Conservation (phyloP, 2,113 vertebrate species). For the Stigmatopora nigra region DNA sequence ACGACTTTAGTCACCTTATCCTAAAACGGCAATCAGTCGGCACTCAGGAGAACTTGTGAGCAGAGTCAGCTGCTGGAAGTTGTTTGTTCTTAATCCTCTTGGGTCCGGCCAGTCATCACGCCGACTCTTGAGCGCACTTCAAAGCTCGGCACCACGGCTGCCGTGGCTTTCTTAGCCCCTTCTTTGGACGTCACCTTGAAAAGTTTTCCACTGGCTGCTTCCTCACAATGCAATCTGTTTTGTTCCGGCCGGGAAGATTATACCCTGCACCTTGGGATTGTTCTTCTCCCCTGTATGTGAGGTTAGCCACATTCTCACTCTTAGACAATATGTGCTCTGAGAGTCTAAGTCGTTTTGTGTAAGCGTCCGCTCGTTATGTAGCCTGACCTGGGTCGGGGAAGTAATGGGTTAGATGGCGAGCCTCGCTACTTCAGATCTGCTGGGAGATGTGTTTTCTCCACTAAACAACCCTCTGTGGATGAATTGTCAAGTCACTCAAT, state of each 20-base stretch:
- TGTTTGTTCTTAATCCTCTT: constrained; percentile 53
- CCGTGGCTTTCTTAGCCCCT: constrained; percentile 41
- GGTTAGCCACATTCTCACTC: constrained; percentile 51
- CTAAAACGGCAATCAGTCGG: constrained; percentile 40
- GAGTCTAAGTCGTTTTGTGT: constrained; percentile 21
- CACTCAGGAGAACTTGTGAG: constrained; percentile 48
- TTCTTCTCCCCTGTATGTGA: constrained; percentile 53
- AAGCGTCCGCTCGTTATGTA: constrained; percentile 44
- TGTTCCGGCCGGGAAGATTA: constrained; percentile 61
- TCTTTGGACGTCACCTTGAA: constrained; percentile 51
- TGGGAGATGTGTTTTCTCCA: constrained; percentile 37
- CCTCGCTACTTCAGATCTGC: constrained; percentile 35
- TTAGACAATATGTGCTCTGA: constrained; percentile 49
- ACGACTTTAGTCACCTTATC: constrained; percentile 20
- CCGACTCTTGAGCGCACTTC: constrained; percentile 54
- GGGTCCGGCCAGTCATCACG: constrained; percentile 43
- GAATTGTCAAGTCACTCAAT: constrained; percentile 31
- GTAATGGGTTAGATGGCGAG: constrained; percentile 46
- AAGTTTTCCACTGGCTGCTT: constrained; percentile 47
- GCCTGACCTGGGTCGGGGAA: constrained; percentile 35
- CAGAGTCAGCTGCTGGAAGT: constrained; percentile 50
- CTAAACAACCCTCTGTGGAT: constrained; percentile 37
- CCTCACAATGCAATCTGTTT: constrained; percentile 51
- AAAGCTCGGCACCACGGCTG: constrained; percentile 44
- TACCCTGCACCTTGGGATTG: constrained; percentile 42